Evolutionary conservation across 2,888 invertebrate genomes (phyloP).

Genomic region (Tenthredo amoena): DNA sequence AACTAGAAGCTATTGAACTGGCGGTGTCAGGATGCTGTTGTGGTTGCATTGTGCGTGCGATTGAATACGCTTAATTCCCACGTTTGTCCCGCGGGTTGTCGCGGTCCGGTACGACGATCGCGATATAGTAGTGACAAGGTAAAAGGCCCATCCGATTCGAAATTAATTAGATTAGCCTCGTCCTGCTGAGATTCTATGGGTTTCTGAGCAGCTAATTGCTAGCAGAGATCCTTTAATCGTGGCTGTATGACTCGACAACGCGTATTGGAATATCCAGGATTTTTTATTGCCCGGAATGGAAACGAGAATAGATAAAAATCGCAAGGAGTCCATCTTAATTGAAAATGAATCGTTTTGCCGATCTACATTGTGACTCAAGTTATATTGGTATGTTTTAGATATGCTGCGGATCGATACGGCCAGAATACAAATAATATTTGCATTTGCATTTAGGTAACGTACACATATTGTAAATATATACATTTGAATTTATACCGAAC

Average conservation of each 20-base stretch:
- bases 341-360: background rate
- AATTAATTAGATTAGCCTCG: conserved; percentile 34
- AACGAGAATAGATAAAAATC: background rate
- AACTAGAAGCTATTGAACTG: conserved; percentile 35
- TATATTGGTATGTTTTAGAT: background rate
- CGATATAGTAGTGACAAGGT: conserved; percentile 32
- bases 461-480: background rate
- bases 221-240: background rate
- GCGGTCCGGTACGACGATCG: background rate
- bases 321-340: background rate
- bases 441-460: conserved; percentile 3
- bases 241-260: background rate
- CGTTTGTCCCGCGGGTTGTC: conserved; percentile 30
- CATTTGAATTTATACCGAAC: background rate
- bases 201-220: conserved; percentile 21
- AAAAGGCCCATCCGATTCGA: conserved; percentile 3
- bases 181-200: background rate
- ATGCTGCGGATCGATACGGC: background rate
- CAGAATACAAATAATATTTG: background rate
- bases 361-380: background rate
- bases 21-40: conserved; percentile 6
- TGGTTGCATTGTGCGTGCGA: conserved; percentile 21
- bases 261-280: background rate
- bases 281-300: background rate
- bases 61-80: conserved; percentile 41